Conservation (phyloP, 1,140 invertebrate species). For the Ostrea edulis region DNA sequence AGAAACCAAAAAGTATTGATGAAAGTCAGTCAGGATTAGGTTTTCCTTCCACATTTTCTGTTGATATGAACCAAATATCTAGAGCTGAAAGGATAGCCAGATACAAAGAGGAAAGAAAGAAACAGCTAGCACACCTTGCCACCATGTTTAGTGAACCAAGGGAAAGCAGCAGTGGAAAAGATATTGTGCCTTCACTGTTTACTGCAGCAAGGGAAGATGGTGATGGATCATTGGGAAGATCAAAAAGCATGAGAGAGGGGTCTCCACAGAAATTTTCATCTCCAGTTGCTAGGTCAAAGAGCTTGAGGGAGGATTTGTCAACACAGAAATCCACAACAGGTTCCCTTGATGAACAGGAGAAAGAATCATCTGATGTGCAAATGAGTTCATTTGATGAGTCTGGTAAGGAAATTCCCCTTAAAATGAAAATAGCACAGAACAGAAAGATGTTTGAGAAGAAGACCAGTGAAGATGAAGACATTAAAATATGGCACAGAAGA, state of each 20-base stretch:
- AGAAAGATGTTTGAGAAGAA: slow-evolving; percentile 34
- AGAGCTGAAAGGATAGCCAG: slow-evolving; percentile 62
- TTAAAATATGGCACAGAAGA: not conserved
- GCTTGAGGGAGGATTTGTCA: slow-evolving; percentile 53
- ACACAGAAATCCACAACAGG: slow-evolving; percentile 34
- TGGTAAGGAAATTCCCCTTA: slow-evolving; percentile 18
- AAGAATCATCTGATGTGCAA: not conserved
- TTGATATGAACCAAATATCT: slow-evolving; percentile 53
- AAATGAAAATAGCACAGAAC: slow-evolving; percentile 31
- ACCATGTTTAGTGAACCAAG: slow-evolving; percentile 52
- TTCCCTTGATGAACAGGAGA: not conserved
- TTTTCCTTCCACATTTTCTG: slow-evolving; percentile 36
- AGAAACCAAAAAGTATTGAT: not conserved
- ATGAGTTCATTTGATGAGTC: slow-evolving; percentile 34
- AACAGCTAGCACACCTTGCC: slow-evolving; percentile 59
- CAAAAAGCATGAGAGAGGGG: slow-evolving; percentile 57
- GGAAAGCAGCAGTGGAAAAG: slow-evolving; percentile 36
- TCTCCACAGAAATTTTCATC: slow-evolving; percentile 56
- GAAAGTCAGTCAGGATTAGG: not conserved
- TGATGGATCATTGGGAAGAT: slow-evolving; percentile 46
- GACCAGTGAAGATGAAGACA: slow-evolving; percentile 41
- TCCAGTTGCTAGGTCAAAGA: slow-evolving; percentile 60
- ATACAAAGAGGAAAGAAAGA: slow-evolving; percentile 63
- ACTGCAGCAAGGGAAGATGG: slow-evolving; percentile 45
- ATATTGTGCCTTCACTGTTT: slow-evolving; percentile 60